Percentiles rank a stretch among this genome's conserved stretches.
Evolutionary conservation across 2,113 vertebrate species (phyloP).

Genomic region (Nyctibius bracteatus): DNA sequence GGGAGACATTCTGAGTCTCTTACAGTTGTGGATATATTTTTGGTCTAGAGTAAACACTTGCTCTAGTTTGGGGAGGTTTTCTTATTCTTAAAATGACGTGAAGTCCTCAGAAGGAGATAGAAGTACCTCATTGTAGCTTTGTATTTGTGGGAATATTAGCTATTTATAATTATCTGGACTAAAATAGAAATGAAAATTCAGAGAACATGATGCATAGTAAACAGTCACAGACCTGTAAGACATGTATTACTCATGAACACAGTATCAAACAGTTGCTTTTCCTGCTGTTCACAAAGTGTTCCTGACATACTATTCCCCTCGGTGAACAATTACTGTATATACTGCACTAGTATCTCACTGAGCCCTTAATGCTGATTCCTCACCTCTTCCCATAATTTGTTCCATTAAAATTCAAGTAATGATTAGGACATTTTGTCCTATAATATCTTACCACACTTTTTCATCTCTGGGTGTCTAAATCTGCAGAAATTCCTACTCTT

Average conservation of each 20-base stretch:
- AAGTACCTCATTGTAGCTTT: background rate
- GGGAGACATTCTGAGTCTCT: background rate
- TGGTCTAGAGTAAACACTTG: background rate
- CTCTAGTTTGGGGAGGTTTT: background rate
- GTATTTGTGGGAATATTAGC: conserved; percentile 3
- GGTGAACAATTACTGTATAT: background rate
- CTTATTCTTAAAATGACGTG: background rate
- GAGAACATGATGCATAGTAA: background rate
- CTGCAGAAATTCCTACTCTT: background rate
- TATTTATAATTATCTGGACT: background rate
- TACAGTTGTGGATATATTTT: background rate
- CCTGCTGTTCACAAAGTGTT: background rate
- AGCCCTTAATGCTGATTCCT: background rate
- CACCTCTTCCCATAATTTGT: background rate
- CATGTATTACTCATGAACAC: background rate
- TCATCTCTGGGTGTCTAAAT: background rate
- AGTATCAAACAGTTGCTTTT: conserved; percentile 14
- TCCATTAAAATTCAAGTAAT: background rate
- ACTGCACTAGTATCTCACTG: background rate
- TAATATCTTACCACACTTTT: background rate
- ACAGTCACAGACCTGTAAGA: background rate
- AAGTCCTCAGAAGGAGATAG: conserved; percentile 7
- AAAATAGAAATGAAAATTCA: background rate
- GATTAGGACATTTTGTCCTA: background rate
- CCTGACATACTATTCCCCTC: background rate